Conservation (phyloP, 2,113 vertebrate species). For the Zosterops pallidus region DNA sequence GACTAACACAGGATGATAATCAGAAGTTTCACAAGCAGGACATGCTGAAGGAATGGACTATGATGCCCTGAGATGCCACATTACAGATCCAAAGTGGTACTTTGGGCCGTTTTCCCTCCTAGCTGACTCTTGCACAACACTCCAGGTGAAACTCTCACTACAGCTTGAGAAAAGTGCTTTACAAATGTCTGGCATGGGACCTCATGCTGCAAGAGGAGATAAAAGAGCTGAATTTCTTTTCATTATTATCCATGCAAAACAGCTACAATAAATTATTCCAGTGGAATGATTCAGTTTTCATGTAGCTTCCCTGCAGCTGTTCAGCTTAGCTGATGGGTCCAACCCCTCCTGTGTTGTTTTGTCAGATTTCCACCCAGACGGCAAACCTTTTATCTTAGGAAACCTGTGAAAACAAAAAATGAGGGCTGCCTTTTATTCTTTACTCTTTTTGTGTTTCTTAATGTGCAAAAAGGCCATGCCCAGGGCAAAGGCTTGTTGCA, state of each 20-base stretch:
- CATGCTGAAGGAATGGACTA: fast-evolving
- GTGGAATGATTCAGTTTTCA: background rate
- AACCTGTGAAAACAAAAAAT: background rate
- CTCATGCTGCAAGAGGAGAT: background rate
- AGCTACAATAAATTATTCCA: slow-evolving; percentile 33
- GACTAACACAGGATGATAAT: background rate
- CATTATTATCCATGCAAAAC: background rate
- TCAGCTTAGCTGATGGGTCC: background rate
- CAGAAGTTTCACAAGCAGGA: background rate
- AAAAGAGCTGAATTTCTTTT: slow-evolving; percentile 17
- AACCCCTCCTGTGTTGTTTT: background rate
- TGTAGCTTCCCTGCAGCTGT: slow-evolving; percentile 33
- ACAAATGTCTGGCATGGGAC: background rate
- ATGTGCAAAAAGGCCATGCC: background rate
- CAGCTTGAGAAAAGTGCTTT: background rate
- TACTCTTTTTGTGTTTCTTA: background rate
- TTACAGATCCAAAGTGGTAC: background rate
- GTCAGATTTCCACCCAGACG: slow-evolving; percentile 37
- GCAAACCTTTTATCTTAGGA: background rate
- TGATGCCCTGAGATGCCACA: background rate
- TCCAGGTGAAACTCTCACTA: background rate
- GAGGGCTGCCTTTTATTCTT: background rate
- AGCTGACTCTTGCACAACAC: background rate
- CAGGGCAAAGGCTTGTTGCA: background rate
- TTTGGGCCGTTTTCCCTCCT: background rate